phyloP scores from a whole-genome alignment of 2,888 invertebrate genomes.

The Acrocyrtus sp. region DNA sequence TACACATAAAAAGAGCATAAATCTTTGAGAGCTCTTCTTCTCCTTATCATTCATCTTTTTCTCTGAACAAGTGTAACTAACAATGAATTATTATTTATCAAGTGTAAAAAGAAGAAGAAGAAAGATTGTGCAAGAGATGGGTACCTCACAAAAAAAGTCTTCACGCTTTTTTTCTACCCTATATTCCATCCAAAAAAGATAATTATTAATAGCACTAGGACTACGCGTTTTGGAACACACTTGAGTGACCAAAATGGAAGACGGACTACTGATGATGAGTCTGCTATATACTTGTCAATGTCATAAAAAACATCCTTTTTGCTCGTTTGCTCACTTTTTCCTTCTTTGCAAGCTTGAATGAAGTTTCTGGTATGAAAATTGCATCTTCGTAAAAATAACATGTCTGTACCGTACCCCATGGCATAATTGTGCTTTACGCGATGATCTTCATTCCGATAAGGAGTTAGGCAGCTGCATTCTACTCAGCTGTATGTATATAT shows the following conservation, averaged over 20 bases:
- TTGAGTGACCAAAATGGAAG: constrained; percentile 38
- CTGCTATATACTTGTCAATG: constrained; percentile 47
- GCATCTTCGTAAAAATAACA: not conserved
- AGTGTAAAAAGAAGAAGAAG: too few species aligned
- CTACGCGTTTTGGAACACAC: constrained; percentile 8
- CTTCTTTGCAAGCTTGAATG: constrained; percentile 4
- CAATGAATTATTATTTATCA: constrained; percentile 48
- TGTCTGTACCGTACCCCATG: not conserved
- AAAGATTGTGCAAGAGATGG: constrained; percentile 32
- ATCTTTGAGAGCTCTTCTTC: constrained; percentile 33
- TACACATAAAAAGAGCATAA: constrained; percentile 40
- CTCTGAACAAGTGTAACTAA: constrained; percentile 35
- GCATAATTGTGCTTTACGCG: not conserved
- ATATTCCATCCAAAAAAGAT: too few species aligned
- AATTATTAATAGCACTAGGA: constrained; percentile 11
- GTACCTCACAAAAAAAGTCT: constrained; percentile 23
- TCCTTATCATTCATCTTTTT: constrained; percentile 33
- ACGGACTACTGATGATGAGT: too few species aligned
- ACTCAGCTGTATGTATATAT: not conserved
- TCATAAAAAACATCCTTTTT: constrained; percentile 12
- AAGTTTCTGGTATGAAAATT: not conserved
- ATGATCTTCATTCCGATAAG: not conserved
- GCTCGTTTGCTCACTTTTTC: constrained; percentile 1
- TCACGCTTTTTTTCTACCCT: too few species aligned
- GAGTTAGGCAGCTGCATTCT: not conserved